Percentiles rank a stretch among this genome's conserved stretches.
These are phyloP conservation scores for Cyrtodaria siliqua DNA, from an alignment of 2,888 invertebrate genomes.

Conservation along the genomic window DNA sequence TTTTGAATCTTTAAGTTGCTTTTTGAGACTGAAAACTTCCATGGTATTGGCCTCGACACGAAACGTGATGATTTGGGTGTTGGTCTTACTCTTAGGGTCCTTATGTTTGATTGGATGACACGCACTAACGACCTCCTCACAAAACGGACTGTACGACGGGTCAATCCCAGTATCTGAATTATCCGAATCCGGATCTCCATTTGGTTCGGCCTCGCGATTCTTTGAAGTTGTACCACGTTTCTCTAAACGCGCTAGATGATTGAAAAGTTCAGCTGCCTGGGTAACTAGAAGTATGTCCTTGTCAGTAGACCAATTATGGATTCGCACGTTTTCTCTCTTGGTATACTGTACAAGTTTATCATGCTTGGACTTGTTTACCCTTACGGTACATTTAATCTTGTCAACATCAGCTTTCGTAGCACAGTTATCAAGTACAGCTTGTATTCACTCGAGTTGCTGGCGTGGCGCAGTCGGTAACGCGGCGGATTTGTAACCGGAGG, in stretches of 20 bases:
- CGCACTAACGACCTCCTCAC: neutral
- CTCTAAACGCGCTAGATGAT: neutral
- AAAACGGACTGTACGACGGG: too few relatives aligned
- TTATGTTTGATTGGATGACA: neutral
- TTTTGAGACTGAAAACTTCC: neutral
- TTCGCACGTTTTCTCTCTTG: neutral
- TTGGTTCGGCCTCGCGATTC: too few relatives aligned
- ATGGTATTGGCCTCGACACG: neutral
- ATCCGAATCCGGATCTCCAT: too few relatives aligned
- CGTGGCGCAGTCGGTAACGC: too few relatives aligned
- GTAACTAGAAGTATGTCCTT: neutral
- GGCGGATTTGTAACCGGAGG: too few relatives aligned
- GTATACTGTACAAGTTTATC: neutral
- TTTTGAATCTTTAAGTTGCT: neutral
- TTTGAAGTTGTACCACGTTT: too few relatives aligned
- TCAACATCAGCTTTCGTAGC: conserved; percentile 1
- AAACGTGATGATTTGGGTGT: neutral
- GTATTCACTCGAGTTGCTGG: too few relatives aligned
- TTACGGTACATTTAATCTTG: neutral
- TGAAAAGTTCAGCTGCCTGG: neutral
- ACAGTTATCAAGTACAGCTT: neutral
- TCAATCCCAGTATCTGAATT: too few relatives aligned
- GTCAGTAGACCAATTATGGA: neutral
- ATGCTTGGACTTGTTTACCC: conserved; percentile 2
- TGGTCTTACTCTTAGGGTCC: neutral